Evolutionary conservation across 2,113 vertebrate species (phyloP), one percentile per base, ranked within the genome.

Genomic region (Genyomyrus donnyi): DNA sequence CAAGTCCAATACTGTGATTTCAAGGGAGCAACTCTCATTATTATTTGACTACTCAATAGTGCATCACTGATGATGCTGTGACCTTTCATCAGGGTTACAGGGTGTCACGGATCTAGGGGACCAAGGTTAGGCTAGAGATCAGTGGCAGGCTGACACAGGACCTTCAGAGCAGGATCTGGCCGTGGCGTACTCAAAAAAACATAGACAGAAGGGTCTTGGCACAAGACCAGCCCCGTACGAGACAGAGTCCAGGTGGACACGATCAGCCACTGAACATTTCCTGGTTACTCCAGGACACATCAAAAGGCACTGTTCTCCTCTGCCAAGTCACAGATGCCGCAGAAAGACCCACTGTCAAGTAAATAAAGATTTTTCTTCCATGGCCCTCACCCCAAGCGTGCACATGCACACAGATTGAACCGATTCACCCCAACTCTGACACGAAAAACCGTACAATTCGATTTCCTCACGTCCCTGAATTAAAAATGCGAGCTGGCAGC

Each of bases 241-340:
- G 89, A 49, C 31, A 87, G 10, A 3, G 89, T 39, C 53, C 48
- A 74, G 5, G 21, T 56, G 48, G 84, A 87, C 19, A 19, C 42
- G 5, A 87, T 90, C 86, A 74, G 85, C 62, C 58, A 19, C 85
- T 53, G 13, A 52, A 5, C 19, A 42, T 42, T 21, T 48, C 56
- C 48, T 45, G 17, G 70, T 90, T 52, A 90, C 21, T 27, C 77
- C 70, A n/a, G 42, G 50, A 91, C 42, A 89, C 90, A 77, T 91
- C 77, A 88, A 93, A 92, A 91, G 93, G 93, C 92, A 92, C 93
- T 66, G 48, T 91, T 89, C 90, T 50, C 91, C 56, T 42, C 91
- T 91, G 87, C 90, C 90, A 93, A 92, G 91, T 93, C 93, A 50
- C 21, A 46, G 42, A 46, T 2, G 7, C 17, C 11, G 4, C 83